A percentile compares a stretch with the other conserved stretches of the same genome.
phyloP scores from a whole-genome alignment of 2,113 vertebrate genomes.

The Raja brachyura region DNA sequence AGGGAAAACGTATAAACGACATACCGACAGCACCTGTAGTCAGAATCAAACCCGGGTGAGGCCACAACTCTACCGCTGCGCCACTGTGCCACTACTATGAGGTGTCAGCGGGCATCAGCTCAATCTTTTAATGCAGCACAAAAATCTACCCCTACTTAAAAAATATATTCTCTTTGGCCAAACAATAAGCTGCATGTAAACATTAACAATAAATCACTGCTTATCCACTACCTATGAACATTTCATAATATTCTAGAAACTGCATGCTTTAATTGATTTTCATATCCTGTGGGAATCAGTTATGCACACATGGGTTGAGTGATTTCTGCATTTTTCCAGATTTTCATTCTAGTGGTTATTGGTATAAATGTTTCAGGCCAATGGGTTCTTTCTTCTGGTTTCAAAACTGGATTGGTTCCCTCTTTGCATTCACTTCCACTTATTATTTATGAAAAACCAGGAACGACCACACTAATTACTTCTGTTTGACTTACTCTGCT shows the following conservation, averaged over 20 bases:
- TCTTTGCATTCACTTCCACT: not conserved
- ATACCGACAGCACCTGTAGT: too few species aligned
- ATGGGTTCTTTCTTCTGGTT: not conserved
- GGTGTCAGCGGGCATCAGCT: too few species aligned
- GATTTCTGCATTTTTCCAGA: not conserved
- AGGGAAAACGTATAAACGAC: too few species aligned
- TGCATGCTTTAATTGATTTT: not conserved
- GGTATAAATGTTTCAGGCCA: not conserved
- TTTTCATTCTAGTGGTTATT: not conserved
- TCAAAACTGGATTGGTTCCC: not conserved
- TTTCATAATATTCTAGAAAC: not conserved
- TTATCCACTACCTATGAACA: not conserved
- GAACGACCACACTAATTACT: not conserved
- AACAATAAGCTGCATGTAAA: not conserved
- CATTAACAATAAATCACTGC: constrained; percentile 5
- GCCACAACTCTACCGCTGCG: too few species aligned
- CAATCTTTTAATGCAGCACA: not conserved
- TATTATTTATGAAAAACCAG: not conserved
- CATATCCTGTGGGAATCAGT: not conserved
- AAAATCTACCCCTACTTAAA: not conserved
- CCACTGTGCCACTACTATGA: too few species aligned
- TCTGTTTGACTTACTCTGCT: not conserved
- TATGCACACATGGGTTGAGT: not conserved
- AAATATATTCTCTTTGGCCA: not conserved
- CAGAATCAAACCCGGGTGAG: too few species aligned